phyloP scores from a whole-genome alignment of 2,797 vertebrate genomes.

The Acanthornis magna region DNA sequence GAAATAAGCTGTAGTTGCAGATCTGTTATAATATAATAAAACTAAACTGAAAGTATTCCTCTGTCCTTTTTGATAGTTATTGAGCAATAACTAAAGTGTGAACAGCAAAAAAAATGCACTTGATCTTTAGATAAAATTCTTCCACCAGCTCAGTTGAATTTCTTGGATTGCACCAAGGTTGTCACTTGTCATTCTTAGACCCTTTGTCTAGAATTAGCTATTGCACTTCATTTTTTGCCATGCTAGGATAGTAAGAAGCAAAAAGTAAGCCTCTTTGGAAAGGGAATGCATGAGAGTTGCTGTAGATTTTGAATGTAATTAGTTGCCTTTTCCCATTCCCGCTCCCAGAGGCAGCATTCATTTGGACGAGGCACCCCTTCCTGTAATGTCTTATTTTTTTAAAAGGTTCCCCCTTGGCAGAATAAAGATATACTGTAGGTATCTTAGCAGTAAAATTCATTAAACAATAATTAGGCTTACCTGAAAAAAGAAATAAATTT shows the following conservation, averaged over 20 bases:
- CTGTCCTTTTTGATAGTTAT: conserved; percentile 61
- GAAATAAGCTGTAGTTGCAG: conserved; percentile 56
- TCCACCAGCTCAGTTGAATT: conserved; percentile 30
- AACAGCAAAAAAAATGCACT: conserved; percentile 42
- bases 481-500: background rate
- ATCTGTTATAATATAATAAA: conserved; percentile 69
- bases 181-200: conserved; percentile 20
- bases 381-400: background rate
- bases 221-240: conserved; percentile 37
- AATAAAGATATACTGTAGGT: background rate
- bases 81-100: conserved; percentile 55
- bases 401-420: background rate
- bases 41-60: conserved; percentile 60
- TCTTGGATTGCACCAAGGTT: conserved; percentile 9
- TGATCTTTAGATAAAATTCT: conserved; percentile 41
- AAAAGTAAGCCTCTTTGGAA: conserved; percentile 18
- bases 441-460: background rate
- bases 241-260: background rate
- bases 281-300: conserved; percentile 43
- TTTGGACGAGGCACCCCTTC: background rate
- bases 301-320: conserved; percentile 58
- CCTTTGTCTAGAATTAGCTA: conserved; percentile 17
- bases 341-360: background rate
- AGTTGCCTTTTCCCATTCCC: conserved; percentile 46
- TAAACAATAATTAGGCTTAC: background rate